Evolutionary conservation across 2,888 invertebrate genomes (phyloP).

Genomic region (Omphaloscelis lunosa): DNA sequence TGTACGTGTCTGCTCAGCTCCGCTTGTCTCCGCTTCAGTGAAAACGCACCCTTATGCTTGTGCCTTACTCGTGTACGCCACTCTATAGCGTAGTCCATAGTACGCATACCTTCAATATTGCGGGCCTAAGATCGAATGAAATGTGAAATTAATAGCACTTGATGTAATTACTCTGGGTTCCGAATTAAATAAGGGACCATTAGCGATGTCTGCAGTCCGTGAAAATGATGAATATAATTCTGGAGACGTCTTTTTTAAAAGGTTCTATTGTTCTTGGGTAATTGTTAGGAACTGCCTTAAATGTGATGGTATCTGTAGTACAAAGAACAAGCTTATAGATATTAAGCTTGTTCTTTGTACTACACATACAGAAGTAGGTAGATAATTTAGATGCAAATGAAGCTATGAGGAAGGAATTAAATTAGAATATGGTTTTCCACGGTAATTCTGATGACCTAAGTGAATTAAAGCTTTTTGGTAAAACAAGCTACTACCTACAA

Average conservation of each 20-base stretch:
- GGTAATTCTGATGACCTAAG: not conserved
- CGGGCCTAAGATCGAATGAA: conserved; percentile 78
- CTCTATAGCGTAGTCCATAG: conserved; percentile 62
- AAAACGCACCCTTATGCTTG: not conserved
- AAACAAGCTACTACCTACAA: not conserved
- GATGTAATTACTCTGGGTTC: conserved; percentile 82
- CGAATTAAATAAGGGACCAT: conserved; percentile 84
- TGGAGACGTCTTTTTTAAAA: conserved; percentile 77
- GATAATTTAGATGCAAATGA: conserved; percentile 1
- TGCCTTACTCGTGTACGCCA: conserved; percentile 34
- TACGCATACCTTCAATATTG: conserved; percentile 74
- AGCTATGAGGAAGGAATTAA: not conserved
- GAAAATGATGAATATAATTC: conserved; percentile 79
- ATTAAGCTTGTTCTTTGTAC: no score
- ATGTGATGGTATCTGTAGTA: conserved; percentile 25
- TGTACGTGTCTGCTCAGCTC: no score
- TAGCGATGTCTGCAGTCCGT: conserved; percentile 75
- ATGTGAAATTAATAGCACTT: conserved; percentile 86
- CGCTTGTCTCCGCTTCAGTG: no score
- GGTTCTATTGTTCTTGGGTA: conserved; percentile 77
- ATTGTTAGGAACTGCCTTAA: conserved; percentile 66
- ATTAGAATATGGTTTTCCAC: conserved; percentile 1
- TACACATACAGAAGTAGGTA: not conserved
- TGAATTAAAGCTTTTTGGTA: not conserved
- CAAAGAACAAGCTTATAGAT: not conserved